These are phyloP conservation scores for Plecturocebus donacophilus DNA, from an alignment of 2,113 vertebrate genomes.

Conservation along the genomic window DNA sequence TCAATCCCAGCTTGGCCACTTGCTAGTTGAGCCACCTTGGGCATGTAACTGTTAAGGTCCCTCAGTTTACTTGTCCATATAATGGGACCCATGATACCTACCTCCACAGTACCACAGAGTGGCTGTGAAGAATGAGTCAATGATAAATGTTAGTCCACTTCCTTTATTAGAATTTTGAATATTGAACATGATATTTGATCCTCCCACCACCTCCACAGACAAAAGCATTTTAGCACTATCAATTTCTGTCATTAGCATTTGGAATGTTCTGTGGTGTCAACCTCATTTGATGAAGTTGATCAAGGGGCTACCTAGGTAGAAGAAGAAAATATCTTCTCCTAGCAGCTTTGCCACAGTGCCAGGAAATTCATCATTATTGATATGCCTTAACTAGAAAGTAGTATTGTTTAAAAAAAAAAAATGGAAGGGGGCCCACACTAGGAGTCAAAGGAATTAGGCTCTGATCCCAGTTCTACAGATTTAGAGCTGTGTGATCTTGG, in stretches of 20 bases:
- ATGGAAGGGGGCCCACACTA: not conserved
- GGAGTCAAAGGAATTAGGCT: not conserved
- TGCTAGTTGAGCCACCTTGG: not conserved
- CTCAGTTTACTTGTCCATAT: not conserved
- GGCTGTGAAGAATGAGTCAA: not conserved
- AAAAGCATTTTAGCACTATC: not conserved
- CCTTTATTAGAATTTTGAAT: not conserved
- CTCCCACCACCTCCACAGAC: not conserved
- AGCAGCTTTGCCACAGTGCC: not conserved
- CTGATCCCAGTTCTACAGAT: not conserved
- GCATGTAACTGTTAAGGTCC: not conserved
- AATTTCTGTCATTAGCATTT: not conserved
- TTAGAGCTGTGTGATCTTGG: not conserved
- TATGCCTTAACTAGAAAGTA: not conserved
- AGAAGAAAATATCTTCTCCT: not conserved
- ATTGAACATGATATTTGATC: not conserved
- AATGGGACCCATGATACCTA: not conserved
- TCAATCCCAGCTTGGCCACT: not conserved
- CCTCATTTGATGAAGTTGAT: not conserved
- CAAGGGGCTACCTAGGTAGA: not conserved
- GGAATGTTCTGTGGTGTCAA: not conserved
- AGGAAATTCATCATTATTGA: not conserved
- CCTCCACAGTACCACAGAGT: not conserved
- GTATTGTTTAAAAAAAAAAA: not conserved
- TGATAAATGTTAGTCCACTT: not conserved